phyloP scores from a whole-genome alignment of 2,888 invertebrate genomes.

The Punctoribates punctum region DNA sequence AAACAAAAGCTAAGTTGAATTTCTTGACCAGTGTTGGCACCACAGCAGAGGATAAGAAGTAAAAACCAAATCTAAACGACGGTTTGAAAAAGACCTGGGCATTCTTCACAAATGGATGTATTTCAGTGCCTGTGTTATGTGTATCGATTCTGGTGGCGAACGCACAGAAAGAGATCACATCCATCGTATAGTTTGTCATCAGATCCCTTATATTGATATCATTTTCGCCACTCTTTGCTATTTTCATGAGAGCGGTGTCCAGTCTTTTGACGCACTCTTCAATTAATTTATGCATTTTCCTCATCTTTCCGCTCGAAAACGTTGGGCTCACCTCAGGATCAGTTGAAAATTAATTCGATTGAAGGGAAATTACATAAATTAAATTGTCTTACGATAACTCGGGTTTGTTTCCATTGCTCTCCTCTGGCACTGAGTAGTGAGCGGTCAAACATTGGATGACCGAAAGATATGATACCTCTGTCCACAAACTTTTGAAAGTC shows the following conservation, averaged over 20 bases:
- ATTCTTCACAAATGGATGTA: slow-evolving; percentile 40
- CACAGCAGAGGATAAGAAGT: no score
- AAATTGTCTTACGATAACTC: not conserved
- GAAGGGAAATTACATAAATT: no score
- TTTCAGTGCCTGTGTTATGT: slow-evolving; percentile 51
- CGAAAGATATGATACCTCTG: not conserved
- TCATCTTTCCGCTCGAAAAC: not conserved
- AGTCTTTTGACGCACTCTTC: not conserved
- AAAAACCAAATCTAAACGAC: not conserved
- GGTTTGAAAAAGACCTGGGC: not conserved
- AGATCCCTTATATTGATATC: not conserved
- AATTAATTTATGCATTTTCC: not conserved
- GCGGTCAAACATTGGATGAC: not conserved
- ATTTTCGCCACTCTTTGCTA: no score
- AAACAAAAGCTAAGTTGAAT: no score
- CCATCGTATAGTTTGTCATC: not conserved
- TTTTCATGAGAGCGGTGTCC: not conserved
- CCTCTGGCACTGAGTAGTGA: not conserved
- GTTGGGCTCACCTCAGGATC: not conserved
- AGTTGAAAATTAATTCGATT: not conserved
- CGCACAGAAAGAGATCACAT: slow-evolving; percentile 60
- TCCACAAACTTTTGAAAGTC: slow-evolving; percentile 21
- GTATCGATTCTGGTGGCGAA: slow-evolving; percentile 61
- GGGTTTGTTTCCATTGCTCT: not conserved
- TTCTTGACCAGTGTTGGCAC: no score